Evolutionary conservation across 2,113 vertebrate genomes (phyloP).

Genomic region (Tragelaphus scriptus): DNA sequence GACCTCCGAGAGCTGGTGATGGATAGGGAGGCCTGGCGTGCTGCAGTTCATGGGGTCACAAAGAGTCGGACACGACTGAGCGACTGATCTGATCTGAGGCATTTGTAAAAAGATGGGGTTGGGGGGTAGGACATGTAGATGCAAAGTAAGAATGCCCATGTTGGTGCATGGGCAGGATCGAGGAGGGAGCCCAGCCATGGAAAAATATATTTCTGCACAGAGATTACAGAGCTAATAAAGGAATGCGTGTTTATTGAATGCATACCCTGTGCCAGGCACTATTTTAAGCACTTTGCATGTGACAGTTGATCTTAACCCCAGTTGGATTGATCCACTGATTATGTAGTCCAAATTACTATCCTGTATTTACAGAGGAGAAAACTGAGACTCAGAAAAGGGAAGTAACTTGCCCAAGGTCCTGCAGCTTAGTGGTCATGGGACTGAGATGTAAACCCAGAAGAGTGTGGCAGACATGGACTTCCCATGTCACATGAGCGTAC

Average conservation of each 20-base stretch:
- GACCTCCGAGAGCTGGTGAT: too few relatives aligned
- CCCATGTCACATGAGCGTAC: fast-evolving
- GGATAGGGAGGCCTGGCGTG: too few relatives aligned
- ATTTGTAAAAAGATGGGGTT: background rate
- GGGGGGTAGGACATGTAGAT: background rate
- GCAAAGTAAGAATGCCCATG: background rate
- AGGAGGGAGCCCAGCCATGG: background rate
- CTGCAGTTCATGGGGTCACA: too few relatives aligned
- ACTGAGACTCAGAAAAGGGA: background rate
- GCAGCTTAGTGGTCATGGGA: background rate
- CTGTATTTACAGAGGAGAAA: background rate
- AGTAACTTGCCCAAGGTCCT: background rate
- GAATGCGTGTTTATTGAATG: background rate
- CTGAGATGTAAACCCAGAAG: background rate
- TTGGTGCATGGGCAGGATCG: background rate
- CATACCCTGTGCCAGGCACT: background rate
- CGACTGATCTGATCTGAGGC: too few relatives aligned
- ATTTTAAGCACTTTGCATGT: background rate
- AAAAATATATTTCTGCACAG: background rate
- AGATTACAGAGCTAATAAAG: background rate
- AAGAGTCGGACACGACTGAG: too few relatives aligned
- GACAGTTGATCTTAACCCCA: background rate
- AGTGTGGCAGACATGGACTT: background rate
- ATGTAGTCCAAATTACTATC: background rate
- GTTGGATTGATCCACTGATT: background rate